Base-by-base conservation (phyloP, 2,888 invertebrate genomes). In the Ceraclea dissimilis region DNA sequence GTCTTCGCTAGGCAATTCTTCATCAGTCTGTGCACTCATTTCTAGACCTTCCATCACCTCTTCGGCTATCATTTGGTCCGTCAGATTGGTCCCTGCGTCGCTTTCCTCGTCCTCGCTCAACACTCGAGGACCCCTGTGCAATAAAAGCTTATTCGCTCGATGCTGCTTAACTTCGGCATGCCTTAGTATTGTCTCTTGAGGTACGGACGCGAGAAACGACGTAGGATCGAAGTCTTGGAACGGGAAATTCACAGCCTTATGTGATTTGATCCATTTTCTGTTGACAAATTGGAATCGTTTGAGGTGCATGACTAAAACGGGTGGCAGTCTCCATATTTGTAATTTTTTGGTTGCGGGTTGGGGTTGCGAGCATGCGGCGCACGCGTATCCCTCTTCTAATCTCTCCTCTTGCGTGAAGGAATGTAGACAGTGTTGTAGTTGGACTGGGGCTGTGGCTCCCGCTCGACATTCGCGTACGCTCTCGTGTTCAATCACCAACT, bases 201-300 rank as follows among this genome's bases (percentile, higher is more conserved):
- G 90, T 43, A 90, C 85, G 0, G 87, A 84, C 0, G 93, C 93
- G 56, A 94, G 75, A 76, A 89, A 95, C 4, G 85, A 84, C 0
- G 91, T 88, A 0, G 93, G 93, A 68, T 93, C 91, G 69, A 94
- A 93, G 67, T 90, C 81, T 63, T 85, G 80, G 68, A 88, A 85
- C 1, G 93, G 93, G 69, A 93, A 93, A 68, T 91, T 88, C 1
- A 94, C 93, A 20, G 90, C 90, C 70, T 93, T 94, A 68, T 93
- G 93, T 0, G 93, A 94, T 70, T 95, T 95, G 20, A 94, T 90
- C 94, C 94, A 95, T 67, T 92, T 87, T 68, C 84, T 88, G 73
- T 91, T 90, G 53, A 92, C 85, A 70, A 83, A 91, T 70, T 94
- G 93, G 75, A 95, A 95, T 2, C 95, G 83, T 70, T 95, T 95